Evolutionary conservation across 2,797 vertebrate genomes (phyloP).

Genomic region (Dendrocincla tyrannina): DNA sequence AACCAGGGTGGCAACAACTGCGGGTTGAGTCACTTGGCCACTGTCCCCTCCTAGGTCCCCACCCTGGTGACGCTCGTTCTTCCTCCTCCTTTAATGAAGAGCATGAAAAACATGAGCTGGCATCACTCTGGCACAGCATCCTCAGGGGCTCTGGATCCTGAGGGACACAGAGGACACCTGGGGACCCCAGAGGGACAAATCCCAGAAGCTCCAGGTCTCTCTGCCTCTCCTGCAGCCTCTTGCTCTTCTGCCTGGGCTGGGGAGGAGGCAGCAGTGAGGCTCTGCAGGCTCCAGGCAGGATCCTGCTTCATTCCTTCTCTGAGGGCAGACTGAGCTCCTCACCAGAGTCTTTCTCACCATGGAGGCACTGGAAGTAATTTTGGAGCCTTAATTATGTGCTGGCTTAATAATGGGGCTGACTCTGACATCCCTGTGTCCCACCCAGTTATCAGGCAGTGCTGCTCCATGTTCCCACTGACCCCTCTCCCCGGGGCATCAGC

Average conservation of each 20-base stretch:
- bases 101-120: not conserved
- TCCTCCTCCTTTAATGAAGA: not conserved
- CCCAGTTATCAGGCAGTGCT: not conserved
- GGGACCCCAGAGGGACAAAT: not conserved
- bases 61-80: not conserved
- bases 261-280: not conserved
- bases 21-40: rapidly evolving
- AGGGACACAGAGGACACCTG: not conserved
- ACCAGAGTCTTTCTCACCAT: not conserved
- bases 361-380: not conserved
- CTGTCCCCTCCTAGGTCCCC: not conserved
- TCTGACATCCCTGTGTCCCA: not conserved
- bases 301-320: not conserved
- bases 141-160: rapidly evolving
- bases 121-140: not conserved
- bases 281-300: not conserved
- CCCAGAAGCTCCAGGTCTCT: not conserved
- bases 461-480: not conserved
- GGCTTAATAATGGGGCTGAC: not conserved
- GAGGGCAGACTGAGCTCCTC: not conserved
- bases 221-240: not conserved
- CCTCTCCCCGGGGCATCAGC: not conserved
- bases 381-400: not conserved
- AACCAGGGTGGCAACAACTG: not conserved
- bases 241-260: not conserved